phyloP scores from a whole-genome alignment of 2,113 vertebrate species.

The Apteryx owenii region DNA sequence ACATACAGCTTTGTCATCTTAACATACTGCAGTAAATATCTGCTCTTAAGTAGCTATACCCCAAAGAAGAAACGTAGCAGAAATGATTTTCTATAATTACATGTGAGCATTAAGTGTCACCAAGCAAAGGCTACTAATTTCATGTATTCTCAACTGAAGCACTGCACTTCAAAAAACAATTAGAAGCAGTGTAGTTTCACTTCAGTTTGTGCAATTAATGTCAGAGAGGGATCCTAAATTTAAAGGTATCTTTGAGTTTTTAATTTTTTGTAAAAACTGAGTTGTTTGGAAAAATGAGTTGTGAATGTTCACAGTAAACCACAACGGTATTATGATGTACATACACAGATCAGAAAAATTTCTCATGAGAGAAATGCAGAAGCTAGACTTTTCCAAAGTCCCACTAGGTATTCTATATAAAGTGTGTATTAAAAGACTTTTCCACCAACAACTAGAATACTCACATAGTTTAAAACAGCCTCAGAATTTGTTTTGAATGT shows the following conservation, averaged over 20 bases:
- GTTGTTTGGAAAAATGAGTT: not conserved
- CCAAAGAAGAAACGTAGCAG: not conserved
- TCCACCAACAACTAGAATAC: not conserved
- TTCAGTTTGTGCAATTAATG: not conserved
- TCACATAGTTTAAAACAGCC: not conserved
- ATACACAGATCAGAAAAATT: not conserved
- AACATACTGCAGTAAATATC: not conserved
- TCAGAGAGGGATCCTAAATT: not conserved
- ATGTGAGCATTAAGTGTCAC: not conserved
- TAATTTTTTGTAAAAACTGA: not conserved
- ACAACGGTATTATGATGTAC: not conserved
- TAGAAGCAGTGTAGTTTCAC: not conserved
- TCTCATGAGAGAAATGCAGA: too few species aligned
- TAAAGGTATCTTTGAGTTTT: not conserved
- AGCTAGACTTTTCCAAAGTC: not conserved
- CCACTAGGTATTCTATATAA: not conserved
- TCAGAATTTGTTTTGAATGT: not conserved
- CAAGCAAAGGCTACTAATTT: not conserved
- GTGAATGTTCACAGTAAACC: not conserved
- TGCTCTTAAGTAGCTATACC: not conserved
- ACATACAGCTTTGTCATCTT: not conserved
- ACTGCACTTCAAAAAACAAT: not conserved
- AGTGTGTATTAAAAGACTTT: not conserved
- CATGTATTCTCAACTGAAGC: not conserved
- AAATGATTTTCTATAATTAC: not conserved